phyloP scores from a whole-genome alignment of 2,888 invertebrate species.

The Hylaea fasciaria region DNA sequence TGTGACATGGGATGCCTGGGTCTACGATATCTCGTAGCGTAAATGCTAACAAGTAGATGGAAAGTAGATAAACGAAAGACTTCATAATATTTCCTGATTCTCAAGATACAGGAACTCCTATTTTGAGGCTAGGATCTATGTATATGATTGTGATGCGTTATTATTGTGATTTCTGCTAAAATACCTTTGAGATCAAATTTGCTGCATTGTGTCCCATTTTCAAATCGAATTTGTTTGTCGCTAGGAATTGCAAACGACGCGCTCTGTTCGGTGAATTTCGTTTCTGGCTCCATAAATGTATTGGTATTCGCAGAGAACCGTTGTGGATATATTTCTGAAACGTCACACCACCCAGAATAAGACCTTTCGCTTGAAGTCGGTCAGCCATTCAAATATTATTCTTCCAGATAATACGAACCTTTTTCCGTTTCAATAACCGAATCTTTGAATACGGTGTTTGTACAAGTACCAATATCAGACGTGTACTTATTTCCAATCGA shows the following conservation, averaged over 20 bases:
- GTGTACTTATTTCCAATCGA: slow-evolving; percentile 39
- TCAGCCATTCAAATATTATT: slow-evolving; percentile 26
- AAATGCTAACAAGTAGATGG: too few relatives aligned
- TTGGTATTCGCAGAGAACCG: slow-evolving; percentile 25
- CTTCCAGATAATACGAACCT: slow-evolving; percentile 35
- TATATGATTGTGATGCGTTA: too few relatives aligned
- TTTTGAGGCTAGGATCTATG: too few relatives aligned
- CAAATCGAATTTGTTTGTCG: neutral
- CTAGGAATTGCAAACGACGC: slow-evolving; percentile 14
- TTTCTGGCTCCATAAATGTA: slow-evolving; percentile 16
- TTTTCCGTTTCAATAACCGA: slow-evolving; percentile 38
- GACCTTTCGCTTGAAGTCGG: slow-evolving; percentile 6
- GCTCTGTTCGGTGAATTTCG: slow-evolving; percentile 25
- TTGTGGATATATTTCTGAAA: slow-evolving; percentile 27
- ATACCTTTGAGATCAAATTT: slow-evolving; percentile 7
- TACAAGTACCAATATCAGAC: slow-evolving; percentile 40
- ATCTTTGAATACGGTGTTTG: slow-evolving; percentile 34
- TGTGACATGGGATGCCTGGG: too few relatives aligned
- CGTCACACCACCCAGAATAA: slow-evolving; percentile 5
- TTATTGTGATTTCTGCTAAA: too few relatives aligned
- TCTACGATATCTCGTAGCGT: too few relatives aligned
- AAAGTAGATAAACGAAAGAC: too few relatives aligned
- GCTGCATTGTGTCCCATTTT: slow-evolving; percentile 27
- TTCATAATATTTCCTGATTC: too few relatives aligned
- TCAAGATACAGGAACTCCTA: too few relatives aligned